A percentile compares a stretch with the other conserved stretches of the same genome.
Evolutionary conservation across 2,888 invertebrate species (phyloP).

Genomic region (Malthinus seriepunctatus): DNA sequence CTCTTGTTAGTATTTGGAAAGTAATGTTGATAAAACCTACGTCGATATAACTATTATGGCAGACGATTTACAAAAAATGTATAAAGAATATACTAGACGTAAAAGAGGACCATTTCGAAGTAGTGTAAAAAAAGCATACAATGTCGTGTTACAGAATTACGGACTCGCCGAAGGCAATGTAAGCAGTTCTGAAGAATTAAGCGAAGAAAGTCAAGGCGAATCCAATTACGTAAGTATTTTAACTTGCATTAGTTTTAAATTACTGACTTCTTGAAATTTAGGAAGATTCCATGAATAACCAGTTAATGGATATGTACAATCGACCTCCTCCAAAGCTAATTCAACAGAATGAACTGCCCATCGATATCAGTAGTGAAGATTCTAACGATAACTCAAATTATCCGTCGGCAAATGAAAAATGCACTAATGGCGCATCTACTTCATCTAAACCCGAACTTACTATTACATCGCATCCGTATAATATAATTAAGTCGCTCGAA

Average conservation of each 20-base stretch:
- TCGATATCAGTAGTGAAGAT: constrained; percentile 81
- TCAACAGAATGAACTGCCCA: constrained; percentile 68
- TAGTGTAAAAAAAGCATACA: constrained; percentile 77
- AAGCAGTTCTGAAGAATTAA: constrained; percentile 60
- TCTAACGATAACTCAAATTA: constrained; percentile 60
- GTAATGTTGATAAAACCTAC: constrained; percentile 78
- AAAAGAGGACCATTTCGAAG: constrained; percentile 79
- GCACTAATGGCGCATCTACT: constrained; percentile 51
- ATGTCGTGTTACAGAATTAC: constrained; percentile 71
- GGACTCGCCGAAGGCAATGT: constrained; percentile 59
- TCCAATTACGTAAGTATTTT: constrained; percentile 49
- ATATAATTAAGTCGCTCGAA: constrained; percentile 21
- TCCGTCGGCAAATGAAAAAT: constrained; percentile 45
- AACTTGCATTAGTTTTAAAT: too few relatives aligned
- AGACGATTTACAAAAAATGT: constrained; percentile 73
- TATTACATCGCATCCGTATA: constrained; percentile 22
- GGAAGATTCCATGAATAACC: constrained; percentile 49
- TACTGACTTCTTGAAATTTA: neutral
- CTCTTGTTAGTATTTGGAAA: constrained; percentile 71
- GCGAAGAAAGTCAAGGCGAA: constrained; percentile 58
- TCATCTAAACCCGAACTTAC: constrained; percentile 52
- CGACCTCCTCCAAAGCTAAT: constrained; percentile 48
- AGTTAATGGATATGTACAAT: constrained; percentile 58
- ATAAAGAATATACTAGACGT: constrained; percentile 78
- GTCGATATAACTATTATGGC: constrained; percentile 86